Evolutionary conservation across 2,888 invertebrate species (phyloP), one percentile per base, ranked within the genome.

Genomic region (Plemyria rubiginata): DNA sequence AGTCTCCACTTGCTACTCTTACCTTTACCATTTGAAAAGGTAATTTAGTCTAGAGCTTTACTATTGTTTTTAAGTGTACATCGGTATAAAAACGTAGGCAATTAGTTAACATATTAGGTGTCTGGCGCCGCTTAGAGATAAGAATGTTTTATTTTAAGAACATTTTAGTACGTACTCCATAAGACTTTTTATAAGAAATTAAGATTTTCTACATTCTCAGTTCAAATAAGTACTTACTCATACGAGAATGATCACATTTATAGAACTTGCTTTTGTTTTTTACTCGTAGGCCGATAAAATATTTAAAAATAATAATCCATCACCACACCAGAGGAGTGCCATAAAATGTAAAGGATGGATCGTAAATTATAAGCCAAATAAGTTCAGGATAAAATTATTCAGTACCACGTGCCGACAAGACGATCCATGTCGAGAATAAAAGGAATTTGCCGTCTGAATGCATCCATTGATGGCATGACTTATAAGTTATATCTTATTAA

Each of bases 351-450:
- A 41, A 48, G 41, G 46, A 62, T 55, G 49, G 53, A 46, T 63
- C 59, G 51, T 65, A 62, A 69, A 63, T 62, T 60, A 66, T 41
- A 52, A 50, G 29, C 49, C 12, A 45, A 16, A 11, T 50, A 50
- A 51, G 48, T 60, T 12, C 43, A 57, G 45, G 51, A 59, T 57
- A 52, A 56, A 67, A 62, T 64, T 61, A 58, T 59, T 45, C 49
- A 60, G 49, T 38, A 60, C 56, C 66, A 65, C 63, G 68, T 61
- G 60, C 66, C 53, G 60, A 50, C 45, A 55, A 36, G 45, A n/a
- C 16, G 52, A 63, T 60, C 29, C 61, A 61, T 65, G 52, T 51
- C 49, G 48, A 52, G 46, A 53, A 59, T 67, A 60, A 60, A 61
- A 61, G 36, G 32, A 59, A 60, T 48, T 55, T 41, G 60, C 50